phyloP scores from a whole-genome alignment of 2,888 invertebrate species.

The Melanostoma mellinum region DNA sequence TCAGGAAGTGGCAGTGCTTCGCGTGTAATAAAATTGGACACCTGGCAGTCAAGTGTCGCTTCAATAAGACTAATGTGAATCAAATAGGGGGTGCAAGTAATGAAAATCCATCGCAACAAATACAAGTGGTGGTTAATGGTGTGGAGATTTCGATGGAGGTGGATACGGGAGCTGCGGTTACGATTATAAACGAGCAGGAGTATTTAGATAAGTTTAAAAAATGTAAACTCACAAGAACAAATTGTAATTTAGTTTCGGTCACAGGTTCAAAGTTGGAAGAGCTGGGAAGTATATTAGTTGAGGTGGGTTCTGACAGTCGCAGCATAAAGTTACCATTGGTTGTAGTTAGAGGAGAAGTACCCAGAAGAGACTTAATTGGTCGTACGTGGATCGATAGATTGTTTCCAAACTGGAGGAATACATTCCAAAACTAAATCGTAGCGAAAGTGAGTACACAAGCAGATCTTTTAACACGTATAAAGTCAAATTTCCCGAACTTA shows the following conservation, averaged over 20 bases:
- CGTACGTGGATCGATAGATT: background rate
- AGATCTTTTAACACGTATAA: constrained; percentile 14
- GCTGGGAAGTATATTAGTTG: background rate
- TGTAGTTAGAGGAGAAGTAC: constrained; percentile 13
- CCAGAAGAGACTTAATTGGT: background rate
- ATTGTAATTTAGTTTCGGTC: constrained; percentile 14
- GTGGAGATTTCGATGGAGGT: background rate
- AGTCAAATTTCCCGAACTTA: constrained; percentile 2
- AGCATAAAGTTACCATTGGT: constrained; percentile 12
- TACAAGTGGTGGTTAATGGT: constrained; percentile 3
- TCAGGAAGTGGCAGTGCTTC: background rate
- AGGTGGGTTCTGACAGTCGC: constrained; percentile 7
- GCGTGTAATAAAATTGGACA: too few relatives aligned
- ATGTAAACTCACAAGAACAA: background rate
- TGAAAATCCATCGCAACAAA: background rate
- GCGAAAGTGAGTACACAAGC: constrained; percentile 4
- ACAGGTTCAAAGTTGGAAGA: background rate
- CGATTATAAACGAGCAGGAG: background rate
- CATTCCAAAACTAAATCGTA: constrained; percentile 4
- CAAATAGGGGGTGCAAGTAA: background rate
- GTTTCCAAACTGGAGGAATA: constrained; percentile 14
- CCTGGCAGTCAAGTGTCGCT: too few relatives aligned
- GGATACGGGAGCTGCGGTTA: background rate
- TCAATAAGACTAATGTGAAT: background rate
- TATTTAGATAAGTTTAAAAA: constrained; percentile 7